Evolutionary conservation across 2,797 vertebrate species (phyloP).

Genomic region (Aphelocoma californica): DNA sequence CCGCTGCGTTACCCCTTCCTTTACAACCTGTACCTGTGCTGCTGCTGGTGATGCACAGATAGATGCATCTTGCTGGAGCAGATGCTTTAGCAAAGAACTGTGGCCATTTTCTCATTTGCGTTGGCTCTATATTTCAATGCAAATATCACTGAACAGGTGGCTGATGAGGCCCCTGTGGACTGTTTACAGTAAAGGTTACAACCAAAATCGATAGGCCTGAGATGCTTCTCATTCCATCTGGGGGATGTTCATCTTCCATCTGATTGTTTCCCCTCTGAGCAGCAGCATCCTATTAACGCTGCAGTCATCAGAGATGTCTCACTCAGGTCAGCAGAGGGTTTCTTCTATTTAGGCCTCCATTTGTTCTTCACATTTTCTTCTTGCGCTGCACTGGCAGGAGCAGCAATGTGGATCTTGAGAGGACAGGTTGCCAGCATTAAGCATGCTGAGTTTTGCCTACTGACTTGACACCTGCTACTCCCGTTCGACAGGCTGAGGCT

Average conservation of each 20-base stretch:
- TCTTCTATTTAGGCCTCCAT: slow-evolving; percentile 14
- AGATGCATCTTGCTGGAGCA: slow-evolving; percentile 1
- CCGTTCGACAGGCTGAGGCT: not conserved
- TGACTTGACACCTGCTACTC: slow-evolving; percentile 49
- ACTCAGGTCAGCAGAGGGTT: slow-evolving; percentile 21
- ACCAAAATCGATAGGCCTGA: slow-evolving; percentile 73
- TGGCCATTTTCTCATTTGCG: slow-evolving; percentile 63
- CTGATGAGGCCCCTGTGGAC: slow-evolving; percentile 57
- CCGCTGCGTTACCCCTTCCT: slow-evolving; percentile 26
- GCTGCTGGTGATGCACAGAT: slow-evolving; percentile 25
- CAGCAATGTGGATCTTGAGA: slow-evolving; percentile 4
- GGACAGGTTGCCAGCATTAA: slow-evolving; percentile 19
- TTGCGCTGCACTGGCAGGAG: not conserved
- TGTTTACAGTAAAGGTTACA: slow-evolving; percentile 69
- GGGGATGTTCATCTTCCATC: slow-evolving; percentile 66
- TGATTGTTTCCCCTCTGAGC: slow-evolving; percentile 51
- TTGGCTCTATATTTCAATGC: slow-evolving; percentile 65
- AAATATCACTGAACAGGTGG: slow-evolving; percentile 66
- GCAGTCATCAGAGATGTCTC: slow-evolving; percentile 34
- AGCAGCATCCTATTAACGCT: slow-evolving; percentile 57
- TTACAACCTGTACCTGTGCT: slow-evolving; percentile 41
- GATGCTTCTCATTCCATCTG: slow-evolving; percentile 63
- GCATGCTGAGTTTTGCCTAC: slow-evolving; percentile 48
- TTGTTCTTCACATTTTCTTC: slow-evolving; percentile 20
- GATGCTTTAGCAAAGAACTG: slow-evolving; percentile 59